A percentile compares a stretch with the other conserved stretches of the same genome.
These are phyloP conservation scores for Thermophis baileyi DNA, from an alignment of 2,113 vertebrate species.

Conservation along the genomic window DNA sequence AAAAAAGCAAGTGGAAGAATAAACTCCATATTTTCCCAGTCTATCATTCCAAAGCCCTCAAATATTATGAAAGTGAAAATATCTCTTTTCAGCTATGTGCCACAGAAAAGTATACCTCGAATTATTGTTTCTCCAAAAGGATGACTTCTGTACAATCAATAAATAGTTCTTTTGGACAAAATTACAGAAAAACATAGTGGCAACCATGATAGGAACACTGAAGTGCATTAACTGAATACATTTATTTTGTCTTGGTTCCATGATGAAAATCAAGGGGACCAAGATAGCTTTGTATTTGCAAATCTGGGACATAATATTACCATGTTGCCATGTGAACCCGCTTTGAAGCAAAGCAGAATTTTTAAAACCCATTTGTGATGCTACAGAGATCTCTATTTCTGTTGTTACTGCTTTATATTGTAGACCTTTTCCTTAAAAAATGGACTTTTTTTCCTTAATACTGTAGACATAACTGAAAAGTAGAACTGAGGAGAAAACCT, in stretches of 20 bases:
- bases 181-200: not conserved
- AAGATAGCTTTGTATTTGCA: not conserved
- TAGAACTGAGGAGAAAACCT: not conserved
- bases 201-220: not conserved
- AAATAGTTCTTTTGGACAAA: not conserved
- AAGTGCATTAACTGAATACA: not conserved
- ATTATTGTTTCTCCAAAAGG: constrained; percentile 3
- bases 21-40: constrained; percentile 4
- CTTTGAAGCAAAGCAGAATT: not conserved
- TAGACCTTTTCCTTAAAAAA: not conserved
- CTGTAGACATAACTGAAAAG: not conserved
- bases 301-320: not conserved
- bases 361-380: not conserved
- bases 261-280: not conserved
- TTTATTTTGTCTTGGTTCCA: not conserved
- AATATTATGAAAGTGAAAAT: constrained; percentile 3
- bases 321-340: not conserved
- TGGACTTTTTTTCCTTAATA: not conserved
- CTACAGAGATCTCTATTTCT: not conserved
- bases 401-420: not conserved
- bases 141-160: not conserved
- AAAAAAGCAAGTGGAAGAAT: constrained; percentile 9
- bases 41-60: constrained; percentile 16
- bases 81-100: not conserved
- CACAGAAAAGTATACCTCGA: not conserved